These are phyloP conservation scores for Porites cylindrica DNA, from an alignment of 92 coral and sea anemone species.

Conservation along the genomic window DNA sequence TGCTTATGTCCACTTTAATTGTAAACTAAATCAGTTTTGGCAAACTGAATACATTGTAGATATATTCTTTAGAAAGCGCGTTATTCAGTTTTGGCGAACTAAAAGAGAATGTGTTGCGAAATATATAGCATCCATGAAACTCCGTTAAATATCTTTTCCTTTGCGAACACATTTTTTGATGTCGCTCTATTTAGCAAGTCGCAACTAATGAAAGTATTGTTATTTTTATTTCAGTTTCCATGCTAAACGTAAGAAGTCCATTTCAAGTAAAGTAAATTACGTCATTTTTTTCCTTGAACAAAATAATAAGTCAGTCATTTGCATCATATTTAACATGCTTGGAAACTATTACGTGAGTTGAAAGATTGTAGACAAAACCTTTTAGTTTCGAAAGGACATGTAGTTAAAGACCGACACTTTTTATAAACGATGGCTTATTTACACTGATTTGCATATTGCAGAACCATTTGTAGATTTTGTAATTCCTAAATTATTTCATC, in stretches of 20 bases:
- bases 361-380: neutral
- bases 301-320: neutral
- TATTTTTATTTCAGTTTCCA: neutral
- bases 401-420: neutral
- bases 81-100: too few species aligned
- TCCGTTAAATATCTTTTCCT: too few species aligned
- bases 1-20: too few species aligned
- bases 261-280: neutral
- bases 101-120: too few species aligned
- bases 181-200: neutral
- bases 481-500: neutral
- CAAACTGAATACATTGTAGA: too few species aligned
- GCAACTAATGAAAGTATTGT: neutral
- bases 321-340: neutral
- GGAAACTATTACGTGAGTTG: neutral
- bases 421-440: slow-evolving; percentile 19
- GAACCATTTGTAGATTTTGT: slow-evolving; percentile 16
- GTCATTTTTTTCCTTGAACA: neutral
- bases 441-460: slow-evolving; percentile 17
- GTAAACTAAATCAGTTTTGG: too few species aligned
- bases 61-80: too few species aligned
- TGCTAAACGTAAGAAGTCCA: neutral
- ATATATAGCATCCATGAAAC: too few species aligned
- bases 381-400: neutral
- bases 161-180: neutral